Conservation (phyloP, 2,113 vertebrate species). For the Acrocephalus arundinaceus region DNA sequence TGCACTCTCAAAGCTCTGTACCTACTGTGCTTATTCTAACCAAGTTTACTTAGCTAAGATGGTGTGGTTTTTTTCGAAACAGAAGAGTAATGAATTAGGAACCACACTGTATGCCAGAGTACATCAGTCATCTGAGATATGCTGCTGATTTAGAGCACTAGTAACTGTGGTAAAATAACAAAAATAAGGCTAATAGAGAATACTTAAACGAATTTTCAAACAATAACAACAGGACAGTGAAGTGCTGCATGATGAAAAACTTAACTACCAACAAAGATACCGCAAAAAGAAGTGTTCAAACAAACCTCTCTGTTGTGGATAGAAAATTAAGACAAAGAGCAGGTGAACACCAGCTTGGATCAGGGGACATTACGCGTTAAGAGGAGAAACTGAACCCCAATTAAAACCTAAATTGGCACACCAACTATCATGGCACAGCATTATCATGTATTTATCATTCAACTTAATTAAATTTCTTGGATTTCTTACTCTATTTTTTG, state of each 20-base stretch:
- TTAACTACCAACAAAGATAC: conserved; percentile 1
- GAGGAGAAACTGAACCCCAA: background rate
- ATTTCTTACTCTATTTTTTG: background rate
- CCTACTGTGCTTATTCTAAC: background rate
- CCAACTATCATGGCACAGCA: background rate
- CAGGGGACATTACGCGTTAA: background rate
- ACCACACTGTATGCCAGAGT: background rate
- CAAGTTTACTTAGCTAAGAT: background rate
- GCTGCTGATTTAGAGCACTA: background rate
- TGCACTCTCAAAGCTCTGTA: background rate
- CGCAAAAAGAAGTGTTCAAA: background rate
- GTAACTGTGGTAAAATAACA: background rate
- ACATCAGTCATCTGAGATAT: background rate
- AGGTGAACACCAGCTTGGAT: background rate
- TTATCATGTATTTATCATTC: background rate
- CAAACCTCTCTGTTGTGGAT: background rate
- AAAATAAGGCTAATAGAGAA: background rate
- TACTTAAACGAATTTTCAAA: background rate
- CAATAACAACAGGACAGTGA: background rate
- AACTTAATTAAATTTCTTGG: background rate
- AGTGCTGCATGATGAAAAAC: background rate
- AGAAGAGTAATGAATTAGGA: conserved; percentile 3
- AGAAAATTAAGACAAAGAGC: background rate
- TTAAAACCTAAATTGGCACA: background rate
- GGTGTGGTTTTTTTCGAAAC: background rate